These are phyloP conservation scores for Acronicta aceris DNA, from an alignment of 2,888 invertebrate species.

Conservation along the genomic window DNA sequence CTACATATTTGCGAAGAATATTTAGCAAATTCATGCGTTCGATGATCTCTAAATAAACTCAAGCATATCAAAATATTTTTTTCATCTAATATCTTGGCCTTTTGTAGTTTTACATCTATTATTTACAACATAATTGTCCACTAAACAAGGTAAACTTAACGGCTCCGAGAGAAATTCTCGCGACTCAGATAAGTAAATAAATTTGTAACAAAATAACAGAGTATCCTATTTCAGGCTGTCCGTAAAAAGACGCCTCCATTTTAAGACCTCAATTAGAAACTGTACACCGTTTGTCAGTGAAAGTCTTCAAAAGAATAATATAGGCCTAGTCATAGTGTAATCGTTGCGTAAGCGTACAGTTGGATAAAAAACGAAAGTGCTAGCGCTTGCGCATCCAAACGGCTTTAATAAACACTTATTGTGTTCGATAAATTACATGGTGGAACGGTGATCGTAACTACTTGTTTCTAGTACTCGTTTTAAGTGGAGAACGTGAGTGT, in stretches of 20 bases:
- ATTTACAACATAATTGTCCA: conserved; percentile 11
- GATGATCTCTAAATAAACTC: conserved; percentile 8
- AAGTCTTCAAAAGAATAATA: conserved; percentile 48
- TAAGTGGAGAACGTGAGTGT: conserved; percentile 9
- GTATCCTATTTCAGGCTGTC: conserved; percentile 28
- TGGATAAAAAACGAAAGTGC: conserved; percentile 56
- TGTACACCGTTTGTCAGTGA: conserved; percentile 35
- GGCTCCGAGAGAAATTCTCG: background rate
- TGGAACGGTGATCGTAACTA: conserved; percentile 15
- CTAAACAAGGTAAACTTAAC: conserved; percentile 6
- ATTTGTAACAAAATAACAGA: conserved; percentile 21
- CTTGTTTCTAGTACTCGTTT: conserved; percentile 11
- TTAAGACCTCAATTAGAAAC: conserved; percentile 46
- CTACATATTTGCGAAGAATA: conserved; percentile 15
- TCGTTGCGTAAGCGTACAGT: conserved; percentile 45
- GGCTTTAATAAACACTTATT: conserved; percentile 44
- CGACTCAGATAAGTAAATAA: conserved; percentile 21
- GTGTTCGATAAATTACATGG: conserved; percentile 42
- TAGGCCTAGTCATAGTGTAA: conserved; percentile 49
- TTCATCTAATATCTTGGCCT: background rate
- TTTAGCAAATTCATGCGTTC: conserved; percentile 12
- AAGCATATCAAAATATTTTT: conserved; percentile 12
- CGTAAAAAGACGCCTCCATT: conserved; percentile 21
- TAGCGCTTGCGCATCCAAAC: conserved; percentile 56
- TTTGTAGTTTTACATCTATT: background rate